phyloP scores from a whole-genome alignment of 2,797 vertebrate species.

The Borostomias antarcticus region DNA sequence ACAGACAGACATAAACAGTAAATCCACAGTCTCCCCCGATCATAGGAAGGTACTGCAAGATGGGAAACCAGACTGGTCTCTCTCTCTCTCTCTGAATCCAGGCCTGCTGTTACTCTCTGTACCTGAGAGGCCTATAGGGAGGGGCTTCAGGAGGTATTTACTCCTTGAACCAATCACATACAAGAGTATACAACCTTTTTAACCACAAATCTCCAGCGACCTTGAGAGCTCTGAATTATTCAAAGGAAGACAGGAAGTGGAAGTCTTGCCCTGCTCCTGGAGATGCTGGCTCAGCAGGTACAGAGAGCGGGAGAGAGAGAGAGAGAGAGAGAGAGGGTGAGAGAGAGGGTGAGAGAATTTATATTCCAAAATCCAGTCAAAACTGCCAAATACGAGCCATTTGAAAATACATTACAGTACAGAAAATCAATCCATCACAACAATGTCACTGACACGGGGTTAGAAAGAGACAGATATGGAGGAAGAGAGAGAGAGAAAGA shows the following conservation, averaged over 20 bases:
- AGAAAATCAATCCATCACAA: no score
- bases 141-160: not conserved
- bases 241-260: slow-evolving; percentile 32
- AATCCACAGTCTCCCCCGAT: no score
- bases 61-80: no score
- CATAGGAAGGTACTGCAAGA: no score
- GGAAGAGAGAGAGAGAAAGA: no score
- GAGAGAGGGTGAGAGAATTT: not conserved
- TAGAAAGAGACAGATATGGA: no score
- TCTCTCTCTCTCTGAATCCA: no score
- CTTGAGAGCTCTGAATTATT: slow-evolving; percentile 60
- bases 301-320: slow-evolving; percentile 1
- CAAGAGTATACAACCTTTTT: slow-evolving; percentile 40
- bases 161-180: slow-evolving; percentile 44
- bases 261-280: not conserved
- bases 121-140: not conserved
- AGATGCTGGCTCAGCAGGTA: not conserved
- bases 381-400: no score
- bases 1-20: slow-evolving; percentile 16
- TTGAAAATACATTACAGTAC: no score
- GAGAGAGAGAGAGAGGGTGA: not conserved
- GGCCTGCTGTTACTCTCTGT: no score
- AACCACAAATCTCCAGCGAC: slow-evolving; percentile 33
- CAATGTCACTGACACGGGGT: no score
- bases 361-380: no score